Evolutionary conservation across 2,888 invertebrate species (phyloP).

Genomic region (Cataglyphis livida): DNA sequence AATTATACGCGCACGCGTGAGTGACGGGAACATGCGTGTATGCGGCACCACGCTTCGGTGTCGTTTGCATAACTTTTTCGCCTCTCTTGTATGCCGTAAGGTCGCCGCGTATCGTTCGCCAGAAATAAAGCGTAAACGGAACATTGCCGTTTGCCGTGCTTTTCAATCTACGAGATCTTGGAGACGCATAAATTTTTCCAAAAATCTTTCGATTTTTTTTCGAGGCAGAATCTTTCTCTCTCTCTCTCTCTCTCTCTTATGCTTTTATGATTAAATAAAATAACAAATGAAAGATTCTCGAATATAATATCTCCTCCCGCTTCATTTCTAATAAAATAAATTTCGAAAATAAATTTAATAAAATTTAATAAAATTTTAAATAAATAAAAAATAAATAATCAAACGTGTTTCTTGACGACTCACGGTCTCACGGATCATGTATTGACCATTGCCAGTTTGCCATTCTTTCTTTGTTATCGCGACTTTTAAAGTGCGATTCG

Average conservation of each 20-base stretch:
- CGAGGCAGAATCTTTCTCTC: not conserved
- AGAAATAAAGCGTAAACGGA: slow-evolving; percentile 43
- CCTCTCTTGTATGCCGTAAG: slow-evolving; percentile 2
- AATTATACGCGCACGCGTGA: slow-evolving; percentile 41
- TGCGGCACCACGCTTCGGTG: slow-evolving; percentile 25
- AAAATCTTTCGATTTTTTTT: not conserved
- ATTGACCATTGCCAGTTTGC: slow-evolving; percentile 17
- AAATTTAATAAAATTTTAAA: too few species aligned
- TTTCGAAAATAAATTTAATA: too few species aligned
- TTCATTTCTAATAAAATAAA: too few species aligned
- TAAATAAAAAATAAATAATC: not conserved
- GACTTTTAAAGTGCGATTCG: slow-evolving; percentile 31
- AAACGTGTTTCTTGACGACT: slow-evolving; percentile 42
- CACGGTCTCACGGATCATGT: slow-evolving; percentile 35
- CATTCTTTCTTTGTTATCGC: slow-evolving; percentile 46
- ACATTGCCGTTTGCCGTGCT: not conserved
- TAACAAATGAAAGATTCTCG: too few species aligned
- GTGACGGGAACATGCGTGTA: slow-evolving; percentile 10
- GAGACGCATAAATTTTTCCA: not conserved
- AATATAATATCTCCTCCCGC: too few species aligned
- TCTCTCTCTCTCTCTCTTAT: not conserved
- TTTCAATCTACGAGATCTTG: not conserved
- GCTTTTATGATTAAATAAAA: too few species aligned
- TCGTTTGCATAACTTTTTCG: slow-evolving; percentile 66
- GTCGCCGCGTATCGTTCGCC: slow-evolving; percentile 38